phyloP scores from a whole-genome alignment of 1,140 invertebrate species.

The Bombus pyrosoma region DNA sequence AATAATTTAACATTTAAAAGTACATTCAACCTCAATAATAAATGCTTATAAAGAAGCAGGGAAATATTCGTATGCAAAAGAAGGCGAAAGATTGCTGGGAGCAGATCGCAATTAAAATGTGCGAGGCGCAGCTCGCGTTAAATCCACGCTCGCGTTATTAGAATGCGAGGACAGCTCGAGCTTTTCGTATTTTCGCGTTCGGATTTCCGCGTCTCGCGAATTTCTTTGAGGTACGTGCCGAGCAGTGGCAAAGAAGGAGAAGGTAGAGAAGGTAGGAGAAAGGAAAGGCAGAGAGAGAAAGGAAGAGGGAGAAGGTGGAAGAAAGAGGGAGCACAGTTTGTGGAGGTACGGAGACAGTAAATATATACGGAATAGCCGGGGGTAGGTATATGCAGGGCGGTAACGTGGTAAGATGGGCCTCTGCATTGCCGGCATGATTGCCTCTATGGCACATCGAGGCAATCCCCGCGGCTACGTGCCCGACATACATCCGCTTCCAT shows the following conservation, averaged over 20 bases:
- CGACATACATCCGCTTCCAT: conserved; percentile 82
- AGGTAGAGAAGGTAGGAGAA: conserved; percentile 10
- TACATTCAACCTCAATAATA: too few species aligned
- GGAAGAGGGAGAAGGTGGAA: conserved; percentile 3
- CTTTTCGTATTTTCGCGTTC: conserved; percentile 46
- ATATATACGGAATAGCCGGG: conserved; percentile 71
- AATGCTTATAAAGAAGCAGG: not conserved
- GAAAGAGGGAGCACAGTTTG: conserved; percentile 56
- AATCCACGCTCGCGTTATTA: conserved; percentile 21
- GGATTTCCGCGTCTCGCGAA: conserved; percentile 49
- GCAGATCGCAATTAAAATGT: conserved; percentile 14
- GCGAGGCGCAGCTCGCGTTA: not conserved
- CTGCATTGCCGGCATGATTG: conserved; percentile 83
- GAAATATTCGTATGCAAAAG: not conserved
- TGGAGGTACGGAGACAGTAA: conserved; percentile 72
- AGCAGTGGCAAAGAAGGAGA: conserved; percentile 3
- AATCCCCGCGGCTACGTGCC: conserved; percentile 83
- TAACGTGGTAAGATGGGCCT: conserved; percentile 81
- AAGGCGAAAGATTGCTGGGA: not conserved
- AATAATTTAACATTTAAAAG: not conserved
- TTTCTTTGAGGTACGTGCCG: conserved; percentile 60
- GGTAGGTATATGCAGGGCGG: conserved; percentile 74
- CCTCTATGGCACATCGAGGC: conserved; percentile 83
- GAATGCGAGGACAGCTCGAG: conserved; percentile 38
- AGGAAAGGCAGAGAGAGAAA: conserved; percentile 11